Base-by-base conservation (phyloP, 2,888 invertebrate species). In the Platycheirus albimanus region DNA sequence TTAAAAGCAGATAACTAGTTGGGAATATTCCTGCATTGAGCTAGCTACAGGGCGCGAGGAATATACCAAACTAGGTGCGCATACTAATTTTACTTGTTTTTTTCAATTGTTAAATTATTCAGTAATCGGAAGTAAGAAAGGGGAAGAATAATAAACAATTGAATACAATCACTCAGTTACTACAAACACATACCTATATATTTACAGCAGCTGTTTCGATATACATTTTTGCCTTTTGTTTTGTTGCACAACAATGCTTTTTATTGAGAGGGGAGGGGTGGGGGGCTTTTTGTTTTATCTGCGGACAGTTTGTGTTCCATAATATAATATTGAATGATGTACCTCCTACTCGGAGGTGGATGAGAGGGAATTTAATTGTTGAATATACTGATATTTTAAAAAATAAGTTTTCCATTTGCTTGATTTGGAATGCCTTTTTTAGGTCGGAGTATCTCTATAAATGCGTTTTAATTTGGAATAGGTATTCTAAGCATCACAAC, bases 1-100 rank as follows among this genome's bases (percentile, higher is more conserved):
- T 63, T 67, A 72, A 61, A 79, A 61, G 20, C 72, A 79, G 61
- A 63, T 54, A 36, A 54, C 36, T 79, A 74, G 67, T 67, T 79
- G 47, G 47, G n/a, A 74, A 38, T 47, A 54, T 24, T 74, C 58
- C 69, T 69, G 47, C 79, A 72, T 67, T 17, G 2, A 33, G n/a
- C n/a, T n/a, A 63, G 30, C 10, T 41, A 63, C 49, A 13, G 30
- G 66, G 49, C 19, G 17, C 11, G n/a, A n/a, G n/a, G 43, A 20
- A 56, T 38, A 66, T 74, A 28, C 63, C 69, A 54, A 69, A 75
- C 63, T 56, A 75, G 69, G 30, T 19, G 54, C n/a, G n/a, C 30
- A 80, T 69, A 51, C 30, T 67, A 74, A 74, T 75, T 63, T 67
- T 54, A 33, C 20, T 54, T 45, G 33, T 64, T 63, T 54, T 15